Percentiles rank a stretch among this genome's conserved stretches.
Evolutionary conservation across 2,797 vertebrate species (phyloP).

Genomic region (Natrix natrix): DNA sequence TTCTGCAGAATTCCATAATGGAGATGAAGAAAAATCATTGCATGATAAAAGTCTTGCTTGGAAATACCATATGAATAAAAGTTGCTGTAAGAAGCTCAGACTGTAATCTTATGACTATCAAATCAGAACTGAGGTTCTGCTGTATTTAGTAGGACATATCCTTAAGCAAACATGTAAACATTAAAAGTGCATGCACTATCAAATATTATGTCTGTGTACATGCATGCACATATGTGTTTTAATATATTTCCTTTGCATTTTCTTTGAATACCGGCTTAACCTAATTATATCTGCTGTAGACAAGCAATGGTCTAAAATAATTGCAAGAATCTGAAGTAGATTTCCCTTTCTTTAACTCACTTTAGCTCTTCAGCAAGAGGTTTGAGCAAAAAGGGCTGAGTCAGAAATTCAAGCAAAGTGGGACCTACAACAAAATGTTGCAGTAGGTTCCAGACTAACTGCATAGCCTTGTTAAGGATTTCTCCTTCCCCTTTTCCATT

Average conservation of each 20-base stretch:
- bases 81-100: not conserved
- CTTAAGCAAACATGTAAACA: not conserved
- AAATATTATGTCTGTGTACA: not conserved
- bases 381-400: not conserved
- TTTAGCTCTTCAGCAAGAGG: not conserved
- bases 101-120: not conserved
- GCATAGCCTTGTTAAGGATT: not conserved
- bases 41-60: not conserved
- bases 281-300: not conserved
- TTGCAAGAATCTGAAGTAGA: no score
- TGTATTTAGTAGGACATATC: not conserved
- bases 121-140: not conserved
- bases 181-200: not conserved
- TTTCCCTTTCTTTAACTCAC: not conserved
- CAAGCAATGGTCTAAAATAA: not conserved
- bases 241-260: not conserved
- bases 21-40: not conserved
- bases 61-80: not conserved
- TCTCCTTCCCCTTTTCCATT: not conserved
- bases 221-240: not conserved
- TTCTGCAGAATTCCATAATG: not conserved
- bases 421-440: not conserved
- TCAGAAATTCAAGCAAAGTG: not conserved
- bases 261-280: not conserved
- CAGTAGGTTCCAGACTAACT: not conserved